These are phyloP conservation scores for Rissa tridactyla DNA, from an alignment of 2,113 vertebrate species.

Conservation along the genomic window DNA sequence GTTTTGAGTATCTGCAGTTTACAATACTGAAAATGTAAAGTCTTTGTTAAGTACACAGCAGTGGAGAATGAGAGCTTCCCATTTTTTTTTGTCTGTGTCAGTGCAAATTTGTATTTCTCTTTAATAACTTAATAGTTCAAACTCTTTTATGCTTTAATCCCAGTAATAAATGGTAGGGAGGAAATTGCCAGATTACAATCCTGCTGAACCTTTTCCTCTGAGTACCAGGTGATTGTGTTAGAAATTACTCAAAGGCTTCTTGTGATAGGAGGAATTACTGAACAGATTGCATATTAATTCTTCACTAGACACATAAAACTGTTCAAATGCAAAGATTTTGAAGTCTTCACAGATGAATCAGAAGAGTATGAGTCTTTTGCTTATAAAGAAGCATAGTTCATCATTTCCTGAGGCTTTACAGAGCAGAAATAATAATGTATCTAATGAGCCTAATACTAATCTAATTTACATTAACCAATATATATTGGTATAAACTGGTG, in stretches of 20 bases:
- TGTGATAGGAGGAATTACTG: background rate
- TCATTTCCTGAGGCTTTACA: background rate
- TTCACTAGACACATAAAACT: background rate
- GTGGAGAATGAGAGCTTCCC: background rate
- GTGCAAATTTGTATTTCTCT: background rate
- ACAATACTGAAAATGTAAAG: background rate
- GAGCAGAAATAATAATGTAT: background rate
- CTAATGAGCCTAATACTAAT: background rate
- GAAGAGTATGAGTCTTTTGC: background rate
- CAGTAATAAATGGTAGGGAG: background rate
- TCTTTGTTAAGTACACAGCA: background rate
- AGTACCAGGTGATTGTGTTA: background rate
- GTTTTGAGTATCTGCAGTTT: background rate
- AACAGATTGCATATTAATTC: background rate
- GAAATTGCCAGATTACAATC: background rate
- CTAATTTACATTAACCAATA: background rate
- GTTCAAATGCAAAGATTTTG: background rate
- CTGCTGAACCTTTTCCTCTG: background rate
- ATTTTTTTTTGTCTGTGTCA: background rate
- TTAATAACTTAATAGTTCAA: background rate
- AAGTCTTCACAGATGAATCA: background rate
- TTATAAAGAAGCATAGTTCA: background rate
- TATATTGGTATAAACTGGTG: background rate
- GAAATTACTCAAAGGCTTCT: background rate
- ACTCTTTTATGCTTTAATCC: background rate